phyloP scores from a whole-genome alignment of 1,140 invertebrate species.

The Triops cancriformis region DNA sequence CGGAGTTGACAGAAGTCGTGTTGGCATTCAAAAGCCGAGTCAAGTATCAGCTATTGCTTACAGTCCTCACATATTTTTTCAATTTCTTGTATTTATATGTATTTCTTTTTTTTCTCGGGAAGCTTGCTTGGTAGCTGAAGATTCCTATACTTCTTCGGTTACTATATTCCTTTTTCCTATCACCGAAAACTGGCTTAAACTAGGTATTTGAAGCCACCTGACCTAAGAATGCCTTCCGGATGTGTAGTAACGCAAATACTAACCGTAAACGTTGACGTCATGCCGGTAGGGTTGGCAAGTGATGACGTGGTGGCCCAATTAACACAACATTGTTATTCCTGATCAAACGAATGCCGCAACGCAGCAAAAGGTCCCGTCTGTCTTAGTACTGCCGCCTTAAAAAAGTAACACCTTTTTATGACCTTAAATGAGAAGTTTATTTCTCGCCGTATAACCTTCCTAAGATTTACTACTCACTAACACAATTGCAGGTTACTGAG shows the following conservation, averaged over 20 bases:
- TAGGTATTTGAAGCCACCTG: too few relatives aligned
- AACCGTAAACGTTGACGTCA: background rate
- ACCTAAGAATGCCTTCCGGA: background rate
- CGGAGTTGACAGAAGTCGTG: background rate
- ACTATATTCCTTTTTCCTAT: too few relatives aligned
- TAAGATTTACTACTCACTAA: background rate
- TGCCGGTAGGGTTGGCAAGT: background rate
- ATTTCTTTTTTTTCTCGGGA: too few relatives aligned
- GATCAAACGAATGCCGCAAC: background rate
- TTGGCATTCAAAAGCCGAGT: background rate
- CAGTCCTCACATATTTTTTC: background rate
- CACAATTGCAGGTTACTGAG: conserved; percentile 7
- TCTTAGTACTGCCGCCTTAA: too few relatives aligned
- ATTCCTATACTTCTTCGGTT: too few relatives aligned
- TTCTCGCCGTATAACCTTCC: too few relatives aligned
- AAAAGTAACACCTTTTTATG: too few relatives aligned
- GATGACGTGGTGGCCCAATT: background rate
- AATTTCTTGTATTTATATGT: background rate
- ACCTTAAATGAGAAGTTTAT: too few relatives aligned
- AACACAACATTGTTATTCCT: background rate
- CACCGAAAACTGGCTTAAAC: too few relatives aligned
- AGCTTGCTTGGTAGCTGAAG: too few relatives aligned
- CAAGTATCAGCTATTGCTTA: background rate
- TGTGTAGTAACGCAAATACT: background rate
- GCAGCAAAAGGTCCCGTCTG: background rate